A percentile compares a stretch with the other conserved stretches of the same genome.
Conservation (phyloP, 1,140 invertebrate species). For the Alviniconcha marisindica region DNA sequence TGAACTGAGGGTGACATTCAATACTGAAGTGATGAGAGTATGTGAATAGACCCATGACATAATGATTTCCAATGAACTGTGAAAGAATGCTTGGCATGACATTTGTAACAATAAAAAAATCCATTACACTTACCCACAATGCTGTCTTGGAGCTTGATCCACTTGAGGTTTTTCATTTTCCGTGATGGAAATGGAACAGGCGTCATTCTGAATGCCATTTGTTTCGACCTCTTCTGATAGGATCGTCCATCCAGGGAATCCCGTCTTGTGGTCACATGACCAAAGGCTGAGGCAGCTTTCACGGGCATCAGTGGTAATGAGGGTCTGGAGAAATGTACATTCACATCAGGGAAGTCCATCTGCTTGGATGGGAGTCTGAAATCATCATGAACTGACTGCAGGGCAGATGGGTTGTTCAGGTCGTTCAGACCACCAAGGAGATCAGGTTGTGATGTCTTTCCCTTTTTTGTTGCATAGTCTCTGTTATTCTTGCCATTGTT, state of each 20-base stretch:
- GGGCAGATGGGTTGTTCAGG: not conserved
- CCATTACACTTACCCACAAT: conserved; percentile 45
- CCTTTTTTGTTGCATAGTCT: not conserved
- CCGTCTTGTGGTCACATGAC: not conserved
- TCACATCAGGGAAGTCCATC: not conserved
- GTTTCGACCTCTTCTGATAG: conserved; percentile 25
- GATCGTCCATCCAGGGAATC: conserved; percentile 23
- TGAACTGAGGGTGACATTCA: no score
- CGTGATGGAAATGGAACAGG: conserved; percentile 46
- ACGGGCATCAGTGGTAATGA: not conserved
- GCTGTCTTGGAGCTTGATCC: conserved; percentile 54
- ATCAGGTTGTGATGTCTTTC: conserved; percentile 22
- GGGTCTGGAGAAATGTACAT: conserved; percentile 5
- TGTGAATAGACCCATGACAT: no score
- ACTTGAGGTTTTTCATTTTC: conserved; percentile 55
- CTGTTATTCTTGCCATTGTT: not conserved
- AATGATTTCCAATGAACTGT: no score
- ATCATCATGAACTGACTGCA: no score
- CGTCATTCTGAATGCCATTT: not conserved
- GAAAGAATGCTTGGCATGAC: no score
- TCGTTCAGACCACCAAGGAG: conserved; percentile 26
- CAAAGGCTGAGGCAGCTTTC: not conserved
- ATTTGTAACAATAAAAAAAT: no score
- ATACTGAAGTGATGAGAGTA: no score
- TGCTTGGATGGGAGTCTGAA: not conserved